Base-by-base conservation (phyloP, 1,140 invertebrate species). In the Pogonomyrmex californicus region DNA sequence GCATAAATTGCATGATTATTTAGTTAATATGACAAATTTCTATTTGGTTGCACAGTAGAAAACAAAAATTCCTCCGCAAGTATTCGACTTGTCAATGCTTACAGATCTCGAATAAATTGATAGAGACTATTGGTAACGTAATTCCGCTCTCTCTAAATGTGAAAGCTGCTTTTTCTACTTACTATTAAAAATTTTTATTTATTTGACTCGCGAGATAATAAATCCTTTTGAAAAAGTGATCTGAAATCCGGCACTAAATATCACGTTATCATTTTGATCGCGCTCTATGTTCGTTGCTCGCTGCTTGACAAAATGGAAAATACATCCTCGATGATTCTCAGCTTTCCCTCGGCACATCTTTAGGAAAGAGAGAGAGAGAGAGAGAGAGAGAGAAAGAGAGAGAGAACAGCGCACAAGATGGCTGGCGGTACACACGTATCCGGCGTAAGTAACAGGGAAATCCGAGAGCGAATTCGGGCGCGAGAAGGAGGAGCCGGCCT, bases 361-460 rank as follows among this genome's bases (percentile, higher is more conserved):
- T 17, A 9, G 30, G 14, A 30, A 56, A 68, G 12, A 9, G 33
- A 68, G 17, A 9, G 4, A 23, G 17, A 3, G 17, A 44, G 54
- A 4, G 2, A 44, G 12, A 60, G n/a, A 44, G 51, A 73, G 7
- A 33, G 4, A 9, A 4, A 12, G 33, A 14, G 17, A 68, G 49
- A 56, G 51, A 60, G 38, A 73, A 36, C 60, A 36, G 54, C 54
- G 75, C 33, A 38, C 44, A 75, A 83, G 68, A 60, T 75, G 66
- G 30, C 66, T 73, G 63, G 2, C 51, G 41, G 79, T 12, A n/a
- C 12, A 88, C 76, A 85, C 86, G 86, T 78, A 90, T 90, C 62
- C 81, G 41, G 51, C 23, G 62, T 58, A 56, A 10, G 41, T 73
- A 87, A 90, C 86, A 66, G 71, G 51, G 49, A 68, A 71, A 62